Evolutionary conservation across 2,797 vertebrate species (phyloP).

Genomic region (Pampus argenteus): DNA sequence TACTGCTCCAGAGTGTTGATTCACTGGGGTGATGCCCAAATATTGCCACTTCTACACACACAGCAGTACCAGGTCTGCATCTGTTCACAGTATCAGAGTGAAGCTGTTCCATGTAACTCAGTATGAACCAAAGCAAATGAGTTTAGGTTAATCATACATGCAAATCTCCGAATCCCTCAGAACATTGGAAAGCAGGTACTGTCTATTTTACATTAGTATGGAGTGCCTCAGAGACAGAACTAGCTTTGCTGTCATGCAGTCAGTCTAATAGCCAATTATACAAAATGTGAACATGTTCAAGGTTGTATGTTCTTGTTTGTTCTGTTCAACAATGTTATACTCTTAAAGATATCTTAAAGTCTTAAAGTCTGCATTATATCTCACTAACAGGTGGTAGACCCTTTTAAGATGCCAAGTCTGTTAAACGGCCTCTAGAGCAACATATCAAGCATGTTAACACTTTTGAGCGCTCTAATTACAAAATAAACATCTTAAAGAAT

Average conservation of each 20-base stretch:
- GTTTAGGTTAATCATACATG: conserved; percentile 26
- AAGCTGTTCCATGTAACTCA: conserved; percentile 10
- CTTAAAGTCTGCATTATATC: conserved; percentile 25
- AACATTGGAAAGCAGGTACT: conserved; percentile 10
- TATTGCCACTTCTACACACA: conserved; percentile 1
- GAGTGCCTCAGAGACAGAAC: conserved; percentile 13
- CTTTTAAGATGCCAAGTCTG: conserved; percentile 36
- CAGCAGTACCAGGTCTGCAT: conserved; percentile 3
- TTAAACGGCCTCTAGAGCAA: conserved; percentile 17
- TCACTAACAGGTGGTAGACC: conserved; percentile 21
- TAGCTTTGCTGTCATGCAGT: conserved; percentile 28
- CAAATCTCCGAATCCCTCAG: conserved; percentile 17
- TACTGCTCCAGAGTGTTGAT: background rate
- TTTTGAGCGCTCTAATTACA: background rate
- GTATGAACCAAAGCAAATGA: conserved; percentile 6
- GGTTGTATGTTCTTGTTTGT: conserved; percentile 42
- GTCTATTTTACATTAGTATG: conserved; percentile 30
- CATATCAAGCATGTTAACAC: background rate
- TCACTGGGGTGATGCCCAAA: conserved; percentile 6
- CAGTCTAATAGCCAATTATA: conserved; percentile 37
- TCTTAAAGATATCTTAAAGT: no score
- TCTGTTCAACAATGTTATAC: conserved; percentile 44
- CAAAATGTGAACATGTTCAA: conserved; percentile 44
- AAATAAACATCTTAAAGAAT: conserved; percentile 11
- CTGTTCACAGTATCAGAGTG: conserved; percentile 15